Evolutionary conservation across 1,140 invertebrate genomes (phyloP).

Genomic region (Anthonomus grandis): DNA sequence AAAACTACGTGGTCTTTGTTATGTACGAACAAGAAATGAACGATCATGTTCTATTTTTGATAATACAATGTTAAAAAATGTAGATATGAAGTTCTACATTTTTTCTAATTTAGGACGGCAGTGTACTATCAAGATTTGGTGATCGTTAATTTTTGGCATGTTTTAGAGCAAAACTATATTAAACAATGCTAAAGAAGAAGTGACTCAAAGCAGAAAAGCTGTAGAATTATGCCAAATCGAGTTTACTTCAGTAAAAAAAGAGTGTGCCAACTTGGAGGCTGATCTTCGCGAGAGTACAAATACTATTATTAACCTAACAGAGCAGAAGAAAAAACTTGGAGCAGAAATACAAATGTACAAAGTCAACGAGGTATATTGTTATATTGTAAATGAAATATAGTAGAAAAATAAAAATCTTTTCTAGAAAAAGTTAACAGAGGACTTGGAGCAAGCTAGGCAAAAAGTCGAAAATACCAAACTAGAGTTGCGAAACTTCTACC

Average conservation of each 20-base stretch:
- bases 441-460: slow-evolving; percentile 54
- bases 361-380: slow-evolving; percentile 51
- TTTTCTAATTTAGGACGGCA: too few relatives aligned
- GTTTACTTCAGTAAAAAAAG: slow-evolving; percentile 52
- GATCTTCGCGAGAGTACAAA: slow-evolving; percentile 55
- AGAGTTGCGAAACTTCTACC: slow-evolving; percentile 70
- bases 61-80: too few relatives aligned
- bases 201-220: slow-evolving; percentile 52
- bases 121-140: too few relatives aligned
- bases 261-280: slow-evolving; percentile 53
- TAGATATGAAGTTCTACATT: too few relatives aligned
- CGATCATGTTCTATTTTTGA: too few relatives aligned
- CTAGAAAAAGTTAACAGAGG: slow-evolving; percentile 48
- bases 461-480: slow-evolving; percentile 63
- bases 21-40: too few relatives aligned
- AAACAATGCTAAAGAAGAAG: slow-evolving; percentile 47
- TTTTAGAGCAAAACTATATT: slow-evolving; percentile 45
- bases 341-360: slow-evolving; percentile 50
- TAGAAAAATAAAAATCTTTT: neutral
- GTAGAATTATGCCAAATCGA: slow-evolving; percentile 56
- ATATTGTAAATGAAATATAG: neutral
- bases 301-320: slow-evolving; percentile 50
- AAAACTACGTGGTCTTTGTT: too few relatives aligned
- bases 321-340: slow-evolving; percentile 53
- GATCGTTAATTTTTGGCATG: too few relatives aligned